Evolutionary conservation across 2,888 invertebrate genomes (phyloP).

Genomic region (Diaprepes abbreviatus): DNA sequence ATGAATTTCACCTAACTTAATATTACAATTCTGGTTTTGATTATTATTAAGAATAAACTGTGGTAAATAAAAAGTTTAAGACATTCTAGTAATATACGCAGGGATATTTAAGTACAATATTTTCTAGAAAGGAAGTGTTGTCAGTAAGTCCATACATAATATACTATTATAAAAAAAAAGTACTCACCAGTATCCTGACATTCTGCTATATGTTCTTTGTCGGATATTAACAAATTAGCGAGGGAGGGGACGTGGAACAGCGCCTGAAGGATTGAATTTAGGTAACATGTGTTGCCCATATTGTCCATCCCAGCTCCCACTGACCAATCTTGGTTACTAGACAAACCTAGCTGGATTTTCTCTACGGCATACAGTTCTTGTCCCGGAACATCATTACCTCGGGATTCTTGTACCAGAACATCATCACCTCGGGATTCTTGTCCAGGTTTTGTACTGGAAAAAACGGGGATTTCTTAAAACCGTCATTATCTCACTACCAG

Average conservation of each 20-base stretch:
- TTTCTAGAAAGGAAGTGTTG: no score
- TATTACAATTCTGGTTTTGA: no score
- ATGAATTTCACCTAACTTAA: no score
- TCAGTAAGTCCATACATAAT: no score
- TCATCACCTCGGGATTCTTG: slow-evolving; percentile 64
- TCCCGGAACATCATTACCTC: slow-evolving; percentile 84
- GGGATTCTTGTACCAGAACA: no score
- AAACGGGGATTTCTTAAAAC: no score
- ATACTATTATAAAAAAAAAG: no score
- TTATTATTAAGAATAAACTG: no score
- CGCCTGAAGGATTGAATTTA: slow-evolving; percentile 95
- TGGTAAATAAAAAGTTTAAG: no score
- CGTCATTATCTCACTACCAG: no score
- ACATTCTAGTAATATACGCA: no score
- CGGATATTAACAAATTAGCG: slow-evolving; percentile 88
- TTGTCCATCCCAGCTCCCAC: slow-evolving; percentile 94
- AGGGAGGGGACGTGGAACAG: slow-evolving; percentile 90
- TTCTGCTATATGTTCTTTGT: slow-evolving; percentile 79
- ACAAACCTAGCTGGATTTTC: slow-evolving; percentile 88
- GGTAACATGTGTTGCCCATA: slow-evolving; percentile 97
- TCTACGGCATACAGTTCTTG: slow-evolving; percentile 85
- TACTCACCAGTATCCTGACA: slow-evolving; percentile 80
- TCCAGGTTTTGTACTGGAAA: slow-evolving; percentile 24
- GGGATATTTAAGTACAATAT: no score
- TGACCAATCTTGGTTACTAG: slow-evolving; percentile 72